phyloP scores from a whole-genome alignment of 2,797 vertebrate species.

The Petrocephalus schoutedeni region DNA sequence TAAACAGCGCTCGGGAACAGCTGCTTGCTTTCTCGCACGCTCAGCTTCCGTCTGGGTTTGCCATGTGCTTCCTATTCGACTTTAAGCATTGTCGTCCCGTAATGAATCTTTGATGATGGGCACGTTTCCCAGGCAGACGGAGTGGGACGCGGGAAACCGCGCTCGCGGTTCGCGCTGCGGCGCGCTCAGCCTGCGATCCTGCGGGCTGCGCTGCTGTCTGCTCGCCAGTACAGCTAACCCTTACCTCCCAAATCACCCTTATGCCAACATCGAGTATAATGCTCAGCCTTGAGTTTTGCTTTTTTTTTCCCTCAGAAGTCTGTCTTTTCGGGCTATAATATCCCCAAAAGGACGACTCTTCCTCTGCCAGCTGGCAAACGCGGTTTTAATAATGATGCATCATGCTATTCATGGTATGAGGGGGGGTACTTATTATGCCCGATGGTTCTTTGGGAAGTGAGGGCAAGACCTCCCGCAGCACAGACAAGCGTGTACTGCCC shows the following conservation, averaged over 20 bases:
- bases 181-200: not conserved
- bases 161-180: not conserved
- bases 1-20: not conserved
- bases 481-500: not conserved
- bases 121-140: not conserved
- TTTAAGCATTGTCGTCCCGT: not conserved
- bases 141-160: not conserved
- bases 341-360: not conserved
- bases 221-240: not conserved
- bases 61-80: not conserved
- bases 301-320: not conserved
- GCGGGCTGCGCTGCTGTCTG: not conserved
- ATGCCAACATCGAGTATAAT: not conserved
- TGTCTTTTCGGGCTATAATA: not conserved
- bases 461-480: not conserved
- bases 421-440: not conserved
- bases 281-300: not conserved
- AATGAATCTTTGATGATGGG: not conserved
- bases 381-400: conserved; percentile 9
- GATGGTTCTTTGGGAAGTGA: not conserved
- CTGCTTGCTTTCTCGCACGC: not conserved
- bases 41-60: not conserved
- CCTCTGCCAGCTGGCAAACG: conserved; percentile 13
- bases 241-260: not conserved
- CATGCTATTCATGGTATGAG: not conserved